Evolutionary conservation across 2,113 vertebrate species (phyloP).

Genomic region (Aviceda subcristata): DNA sequence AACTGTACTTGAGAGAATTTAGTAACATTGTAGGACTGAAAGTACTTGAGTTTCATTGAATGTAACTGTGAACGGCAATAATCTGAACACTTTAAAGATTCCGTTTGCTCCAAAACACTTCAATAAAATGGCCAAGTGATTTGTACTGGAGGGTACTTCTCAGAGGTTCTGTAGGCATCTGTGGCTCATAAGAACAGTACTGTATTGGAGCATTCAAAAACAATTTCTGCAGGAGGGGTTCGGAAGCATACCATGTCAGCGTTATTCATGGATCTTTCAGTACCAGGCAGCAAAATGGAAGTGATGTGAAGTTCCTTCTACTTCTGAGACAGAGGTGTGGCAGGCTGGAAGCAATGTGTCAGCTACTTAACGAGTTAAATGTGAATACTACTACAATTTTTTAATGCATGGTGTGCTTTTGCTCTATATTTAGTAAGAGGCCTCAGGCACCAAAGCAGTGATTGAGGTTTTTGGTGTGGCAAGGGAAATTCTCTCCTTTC

Average conservation of each 20-base stretch:
- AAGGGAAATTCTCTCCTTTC: background rate
- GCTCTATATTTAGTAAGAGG: background rate
- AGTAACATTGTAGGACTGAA: background rate
- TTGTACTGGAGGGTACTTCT: background rate
- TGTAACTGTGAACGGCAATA: background rate
- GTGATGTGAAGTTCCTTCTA: background rate
- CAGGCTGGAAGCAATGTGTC: background rate
- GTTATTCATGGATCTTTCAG: background rate
- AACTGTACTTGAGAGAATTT: background rate
- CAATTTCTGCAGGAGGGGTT: background rate
- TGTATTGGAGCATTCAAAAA: background rate
- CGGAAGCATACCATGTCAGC: background rate
- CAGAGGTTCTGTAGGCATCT: background rate
- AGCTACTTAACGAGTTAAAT: background rate
- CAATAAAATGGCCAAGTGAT: background rate
- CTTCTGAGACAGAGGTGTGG: background rate
- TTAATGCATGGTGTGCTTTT: background rate
- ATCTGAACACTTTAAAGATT: background rate
- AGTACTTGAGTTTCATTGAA: background rate
- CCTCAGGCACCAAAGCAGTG: background rate
- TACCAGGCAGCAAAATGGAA: background rate
- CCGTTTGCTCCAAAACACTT: background rate
- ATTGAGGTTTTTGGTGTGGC: background rate
- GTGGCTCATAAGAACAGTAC: background rate
- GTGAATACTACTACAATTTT: background rate